Evolutionary conservation across 2,888 invertebrate species (phyloP), one percentile per base, ranked within the genome.

Genomic region (Agrenia bidenticulata): DNA sequence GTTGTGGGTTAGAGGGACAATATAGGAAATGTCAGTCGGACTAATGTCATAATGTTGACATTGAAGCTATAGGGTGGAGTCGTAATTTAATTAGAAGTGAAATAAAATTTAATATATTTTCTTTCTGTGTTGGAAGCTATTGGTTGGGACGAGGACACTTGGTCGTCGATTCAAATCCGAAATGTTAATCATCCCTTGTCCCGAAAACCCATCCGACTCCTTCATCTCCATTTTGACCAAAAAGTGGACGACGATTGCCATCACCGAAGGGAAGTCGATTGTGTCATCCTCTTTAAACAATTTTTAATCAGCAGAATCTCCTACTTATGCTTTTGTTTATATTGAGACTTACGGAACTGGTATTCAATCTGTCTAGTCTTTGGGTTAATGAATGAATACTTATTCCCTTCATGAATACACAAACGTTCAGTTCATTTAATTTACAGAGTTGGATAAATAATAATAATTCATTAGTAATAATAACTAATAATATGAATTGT

Each of bases 201-300:
- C 57, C 11, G 57, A 39, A 39, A 57, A 57, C 4, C 39, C 41
- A 19, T 57, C 21, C 17, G 57, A 57, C 39, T 57, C 19, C 39
- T 39, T 37, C 21, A 17, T 32, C 39, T 57, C 57, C 9, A 17
- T 37, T 21, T 57, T 57, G 9, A 23, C 21, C n/a, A 57, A 37
- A 19, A 57, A 57, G 21, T 57, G 41, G 41, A 57, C 57, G 5
- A 21, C 41, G 19, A 57, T 57, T 4, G 57, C 57, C 41, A 57
- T 7, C 5, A 13, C 32, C 5, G 57, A 57, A 2, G 57, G 57
- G 41, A 57, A 41, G n/a, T 57, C 57, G 4, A 57, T 41, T 17
- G 57, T 57, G 41, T 57, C 24, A 9, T 57, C 57, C 19, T 21
- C 57, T 57, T 5, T 5, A 55, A 55, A 27, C 5, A 15, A 27